These are phyloP conservation scores for Opisthograptis luteolata DNA, from an alignment of 2,888 invertebrate species.

Conservation along the genomic window DNA sequence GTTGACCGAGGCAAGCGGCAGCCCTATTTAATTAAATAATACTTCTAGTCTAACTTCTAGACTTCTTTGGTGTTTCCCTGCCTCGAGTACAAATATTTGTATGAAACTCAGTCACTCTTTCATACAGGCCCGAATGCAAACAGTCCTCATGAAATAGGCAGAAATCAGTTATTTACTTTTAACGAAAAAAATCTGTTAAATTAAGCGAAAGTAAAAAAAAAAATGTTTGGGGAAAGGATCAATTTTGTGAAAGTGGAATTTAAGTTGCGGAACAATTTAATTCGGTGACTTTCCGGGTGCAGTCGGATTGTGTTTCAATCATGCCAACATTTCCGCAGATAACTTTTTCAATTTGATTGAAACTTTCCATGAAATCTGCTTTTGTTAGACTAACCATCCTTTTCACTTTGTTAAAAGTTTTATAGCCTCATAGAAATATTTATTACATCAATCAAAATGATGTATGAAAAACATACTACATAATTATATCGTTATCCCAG, in stretches of 20 bases:
- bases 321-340: conserved; percentile 9
- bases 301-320: conserved; percentile 23
- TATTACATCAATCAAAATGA: too few species aligned
- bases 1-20: too few species aligned
- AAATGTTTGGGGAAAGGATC: conserved; percentile 59
- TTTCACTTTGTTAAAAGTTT: too few species aligned
- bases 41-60: too few species aligned
- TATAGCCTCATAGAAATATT: too few species aligned
- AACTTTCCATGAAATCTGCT: not conserved
- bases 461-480: too few species aligned
- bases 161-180: conserved; percentile 53
- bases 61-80: too few species aligned
- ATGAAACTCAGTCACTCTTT: not conserved
- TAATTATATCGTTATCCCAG: too few species aligned
- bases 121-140: conserved; percentile 48
- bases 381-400: not conserved
- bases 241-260: conserved; percentile 52
- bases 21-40: too few species aligned
- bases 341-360: conserved; percentile 20
- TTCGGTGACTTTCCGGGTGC: conserved; percentile 30
- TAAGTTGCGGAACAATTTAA: conserved; percentile 48
- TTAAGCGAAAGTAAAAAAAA: conserved; percentile 54
- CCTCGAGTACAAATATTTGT: too few species aligned
- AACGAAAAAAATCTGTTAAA: conserved; percentile 58
- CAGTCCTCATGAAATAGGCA: conserved; percentile 48